Conservation (phyloP, 2,113 vertebrate species). For the Sebastes fasciatus region DNA sequence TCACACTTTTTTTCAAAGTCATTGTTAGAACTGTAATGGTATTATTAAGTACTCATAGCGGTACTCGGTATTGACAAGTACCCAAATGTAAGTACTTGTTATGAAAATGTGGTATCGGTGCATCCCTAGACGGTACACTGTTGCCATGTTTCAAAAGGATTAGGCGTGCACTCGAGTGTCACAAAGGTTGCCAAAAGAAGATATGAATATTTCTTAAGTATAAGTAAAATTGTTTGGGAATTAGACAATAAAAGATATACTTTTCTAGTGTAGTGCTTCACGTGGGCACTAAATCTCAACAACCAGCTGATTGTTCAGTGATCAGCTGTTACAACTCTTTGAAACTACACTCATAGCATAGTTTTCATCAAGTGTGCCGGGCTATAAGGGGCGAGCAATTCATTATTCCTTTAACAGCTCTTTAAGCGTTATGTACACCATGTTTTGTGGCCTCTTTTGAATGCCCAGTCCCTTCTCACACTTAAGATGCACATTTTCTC, state of each 20-base stretch:
- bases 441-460: conserved; percentile 35
- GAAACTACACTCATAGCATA: background rate
- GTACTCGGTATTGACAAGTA: no score
- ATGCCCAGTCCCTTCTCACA: conserved; percentile 23
- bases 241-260: background rate
- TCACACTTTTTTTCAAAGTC: no score
- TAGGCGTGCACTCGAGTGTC: background rate
- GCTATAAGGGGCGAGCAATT: background rate
- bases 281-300: background rate
- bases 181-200: background rate
- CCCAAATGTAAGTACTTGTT: no score
- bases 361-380: background rate
- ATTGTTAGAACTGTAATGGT: no score
- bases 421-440: conserved; percentile 18
- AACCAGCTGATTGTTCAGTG: background rate
- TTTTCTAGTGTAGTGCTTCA: background rate
- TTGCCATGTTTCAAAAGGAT: background rate
- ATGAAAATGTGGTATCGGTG: no score
- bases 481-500: conserved; percentile 11
- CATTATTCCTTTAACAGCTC: background rate
- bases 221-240: background rate
- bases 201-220: no score
- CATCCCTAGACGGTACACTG: background rate
- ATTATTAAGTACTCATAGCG: no score
- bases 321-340: background rate